phyloP scores from a whole-genome alignment of 2,888 invertebrate genomes.

The Eudasyphora cyanicolor region DNA sequence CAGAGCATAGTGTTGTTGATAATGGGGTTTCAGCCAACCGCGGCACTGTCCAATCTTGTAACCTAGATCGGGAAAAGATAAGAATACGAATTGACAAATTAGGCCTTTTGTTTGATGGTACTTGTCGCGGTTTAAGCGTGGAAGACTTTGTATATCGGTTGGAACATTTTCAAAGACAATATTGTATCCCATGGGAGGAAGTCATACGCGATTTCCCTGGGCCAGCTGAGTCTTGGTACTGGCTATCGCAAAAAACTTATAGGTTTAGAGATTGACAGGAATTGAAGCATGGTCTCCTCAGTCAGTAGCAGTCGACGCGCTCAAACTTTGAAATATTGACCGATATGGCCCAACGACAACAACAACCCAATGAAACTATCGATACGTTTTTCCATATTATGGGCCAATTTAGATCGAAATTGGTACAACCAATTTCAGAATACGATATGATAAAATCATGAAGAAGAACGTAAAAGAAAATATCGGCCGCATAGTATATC shows the following conservation, averaged over 20 bases:
- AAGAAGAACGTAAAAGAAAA: too few species aligned
- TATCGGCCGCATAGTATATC: neutral
- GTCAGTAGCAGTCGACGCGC: neutral
- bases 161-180: neutral
- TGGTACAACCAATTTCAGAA: neutral
- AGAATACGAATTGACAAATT: neutral
- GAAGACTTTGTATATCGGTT: neutral
- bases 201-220: neutral
- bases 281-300: neutral
- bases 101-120: neutral
- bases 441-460: conserved; percentile 15
- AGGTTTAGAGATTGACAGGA: neutral
- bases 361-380: neutral
- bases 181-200: neutral
- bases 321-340: conserved; percentile 6
- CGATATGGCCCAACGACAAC: neutral
- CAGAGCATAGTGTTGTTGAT: too few species aligned
- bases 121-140: neutral
- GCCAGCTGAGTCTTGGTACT: neutral
- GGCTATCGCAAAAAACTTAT: neutral
- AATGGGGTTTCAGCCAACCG: too few species aligned
- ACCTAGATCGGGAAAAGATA: too few species aligned
- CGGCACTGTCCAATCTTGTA: too few species aligned
- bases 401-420: conserved; percentile 1
- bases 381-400: neutral